These are phyloP conservation scores for Cheilosia vernalis DNA, from an alignment of 2,888 invertebrate genomes.

Conservation along the genomic window DNA sequence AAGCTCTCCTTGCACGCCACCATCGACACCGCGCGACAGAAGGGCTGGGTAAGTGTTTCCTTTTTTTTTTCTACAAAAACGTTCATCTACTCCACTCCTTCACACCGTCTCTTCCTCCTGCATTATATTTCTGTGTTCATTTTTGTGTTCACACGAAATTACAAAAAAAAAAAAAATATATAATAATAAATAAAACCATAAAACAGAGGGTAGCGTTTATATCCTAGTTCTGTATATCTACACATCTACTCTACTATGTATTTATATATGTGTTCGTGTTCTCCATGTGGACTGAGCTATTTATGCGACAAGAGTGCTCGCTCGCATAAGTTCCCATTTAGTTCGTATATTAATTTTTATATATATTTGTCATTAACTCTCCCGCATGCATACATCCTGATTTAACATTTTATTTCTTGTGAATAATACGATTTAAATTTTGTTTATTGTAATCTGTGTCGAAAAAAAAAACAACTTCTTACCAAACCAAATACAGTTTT, in stretches of 20 bases:
- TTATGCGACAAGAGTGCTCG: constrained; percentile 41
- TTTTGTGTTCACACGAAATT: constrained; percentile 69
- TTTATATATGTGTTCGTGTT: constrained; percentile 57
- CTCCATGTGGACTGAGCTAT: constrained; percentile 51
- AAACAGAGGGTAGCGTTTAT: constrained; percentile 67
- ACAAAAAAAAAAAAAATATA: constrained; percentile 15
- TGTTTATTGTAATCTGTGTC: constrained; percentile 69
- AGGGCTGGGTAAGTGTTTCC: constrained; percentile 81
- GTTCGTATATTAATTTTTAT: constrained; percentile 12
- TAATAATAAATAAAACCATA: constrained; percentile 24
- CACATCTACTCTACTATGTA: constrained; percentile 36
- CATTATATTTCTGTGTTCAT: constrained; percentile 62
- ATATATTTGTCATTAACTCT: constrained; percentile 9
- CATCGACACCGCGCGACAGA: constrained; percentile 83
- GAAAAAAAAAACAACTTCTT: constrained; percentile 38
- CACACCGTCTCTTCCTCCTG: constrained; percentile 47
- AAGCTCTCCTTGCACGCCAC: constrained; percentile 83
- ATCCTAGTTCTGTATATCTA: constrained; percentile 55
- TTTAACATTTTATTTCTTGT: constrained; percentile 54
- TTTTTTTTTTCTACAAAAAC: constrained; percentile 6
- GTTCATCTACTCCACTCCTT: constrained; percentile 22
- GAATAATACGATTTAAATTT: constrained; percentile 69
- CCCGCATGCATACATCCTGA: constrained; percentile 56
- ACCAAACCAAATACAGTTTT: constrained; percentile 78
- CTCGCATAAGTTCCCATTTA: constrained; percentile 54